These are phyloP conservation scores for Scophthalmus maximus DNA, from an alignment of 2,113 vertebrate species.

Conservation along the genomic window DNA sequence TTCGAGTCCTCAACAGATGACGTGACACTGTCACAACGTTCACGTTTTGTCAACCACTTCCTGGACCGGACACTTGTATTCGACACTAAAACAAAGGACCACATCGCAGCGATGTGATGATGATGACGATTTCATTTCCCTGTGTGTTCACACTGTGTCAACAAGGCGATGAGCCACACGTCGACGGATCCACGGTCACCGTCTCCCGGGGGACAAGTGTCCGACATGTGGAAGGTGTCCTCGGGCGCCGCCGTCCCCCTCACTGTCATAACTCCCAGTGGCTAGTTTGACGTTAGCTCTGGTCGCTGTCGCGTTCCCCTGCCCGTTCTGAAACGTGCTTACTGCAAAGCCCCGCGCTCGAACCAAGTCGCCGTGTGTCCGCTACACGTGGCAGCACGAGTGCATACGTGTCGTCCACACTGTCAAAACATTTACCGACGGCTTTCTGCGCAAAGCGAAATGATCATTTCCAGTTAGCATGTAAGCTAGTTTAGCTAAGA, in stretches of 20 bases:
- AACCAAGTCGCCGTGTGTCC: neutral
- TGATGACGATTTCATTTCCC: neutral
- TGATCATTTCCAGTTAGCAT: neutral
- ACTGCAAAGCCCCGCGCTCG: neutral
- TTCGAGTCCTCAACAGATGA: too few species aligned
- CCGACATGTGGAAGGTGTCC: neutral
- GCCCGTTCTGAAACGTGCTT: neutral
- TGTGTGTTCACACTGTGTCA: slow-evolving; percentile 40
- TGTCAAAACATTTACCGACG: neutral
- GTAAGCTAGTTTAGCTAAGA: slow-evolving; percentile 30
- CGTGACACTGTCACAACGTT: neutral
- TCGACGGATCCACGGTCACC: neutral
- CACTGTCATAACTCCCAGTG: neutral
- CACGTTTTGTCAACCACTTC: neutral
- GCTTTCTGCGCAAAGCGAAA: neutral
- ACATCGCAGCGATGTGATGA: too few species aligned
- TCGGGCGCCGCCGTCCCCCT: neutral
- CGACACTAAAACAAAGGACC: neutral
- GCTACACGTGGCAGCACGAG: neutral
- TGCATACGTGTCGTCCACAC: neutral
- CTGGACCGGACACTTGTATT: neutral
- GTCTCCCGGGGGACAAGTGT: neutral
- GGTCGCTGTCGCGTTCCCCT: slow-evolving; percentile 15
- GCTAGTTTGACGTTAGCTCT: slow-evolving; percentile 22
- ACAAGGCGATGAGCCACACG: slow-evolving; percentile 25